Conservation (phyloP, 2,113 vertebrate species). For the Clarias macrocephalus region DNA sequence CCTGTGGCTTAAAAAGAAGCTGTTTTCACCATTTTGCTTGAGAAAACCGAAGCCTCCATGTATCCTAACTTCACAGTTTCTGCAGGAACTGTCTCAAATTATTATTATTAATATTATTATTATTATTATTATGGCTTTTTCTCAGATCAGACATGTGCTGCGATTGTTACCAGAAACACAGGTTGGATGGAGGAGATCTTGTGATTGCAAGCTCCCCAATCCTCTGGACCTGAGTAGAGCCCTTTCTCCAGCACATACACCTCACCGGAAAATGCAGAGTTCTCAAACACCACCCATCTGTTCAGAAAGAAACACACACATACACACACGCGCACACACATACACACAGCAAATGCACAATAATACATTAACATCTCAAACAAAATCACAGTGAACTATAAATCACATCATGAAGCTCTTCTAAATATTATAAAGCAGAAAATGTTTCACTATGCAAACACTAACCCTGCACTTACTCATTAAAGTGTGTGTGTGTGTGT, state of each 20-base stretch:
- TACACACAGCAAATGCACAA: too few relatives aligned
- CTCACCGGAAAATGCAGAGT: constrained; percentile 87
- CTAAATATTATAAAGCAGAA: not conserved
- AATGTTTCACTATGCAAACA: not conserved
- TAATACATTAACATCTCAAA: not conserved
- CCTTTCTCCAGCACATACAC: constrained; percentile 90
- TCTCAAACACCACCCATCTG: constrained; percentile 95
- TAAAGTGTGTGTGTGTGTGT: not conserved
- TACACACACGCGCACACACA: not conserved
- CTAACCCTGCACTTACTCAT: not conserved
- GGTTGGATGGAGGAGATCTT: constrained; percentile 90
- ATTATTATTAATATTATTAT: not conserved
- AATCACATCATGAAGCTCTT: not conserved
- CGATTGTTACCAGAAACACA: constrained; percentile 79
- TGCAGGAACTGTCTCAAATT: too few relatives aligned
- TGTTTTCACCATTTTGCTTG: too few relatives aligned
- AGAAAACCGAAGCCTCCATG: too few relatives aligned
- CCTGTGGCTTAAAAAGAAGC: too few relatives aligned
- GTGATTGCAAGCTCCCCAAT: constrained; percentile 84
- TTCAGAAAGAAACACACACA: constrained; percentile 31
- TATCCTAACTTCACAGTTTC: too few relatives aligned
- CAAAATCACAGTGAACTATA: not conserved
- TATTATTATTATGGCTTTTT: not conserved
- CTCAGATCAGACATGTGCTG: not conserved
- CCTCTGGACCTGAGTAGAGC: constrained; percentile 80